phyloP scores from a whole-genome alignment of 2,797 vertebrate genomes.

The Erpetoichthys calabaricus region DNA sequence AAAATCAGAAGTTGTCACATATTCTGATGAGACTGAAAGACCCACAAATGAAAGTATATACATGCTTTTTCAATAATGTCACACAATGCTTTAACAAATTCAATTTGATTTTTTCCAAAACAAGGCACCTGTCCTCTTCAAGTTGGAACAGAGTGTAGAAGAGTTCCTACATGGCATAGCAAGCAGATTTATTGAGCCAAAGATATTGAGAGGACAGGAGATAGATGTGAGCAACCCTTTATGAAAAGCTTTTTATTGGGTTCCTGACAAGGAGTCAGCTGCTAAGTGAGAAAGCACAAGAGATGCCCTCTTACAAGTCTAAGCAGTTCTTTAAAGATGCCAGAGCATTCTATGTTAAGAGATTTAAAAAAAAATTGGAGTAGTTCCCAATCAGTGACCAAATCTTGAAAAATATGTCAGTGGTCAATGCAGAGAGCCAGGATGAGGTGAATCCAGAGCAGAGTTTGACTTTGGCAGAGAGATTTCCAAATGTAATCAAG shows the following conservation, averaged over 20 bases:
- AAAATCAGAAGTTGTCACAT: slow-evolving; percentile 16
- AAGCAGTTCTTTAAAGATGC: slow-evolving; percentile 16
- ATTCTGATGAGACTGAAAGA: slow-evolving; percentile 19
- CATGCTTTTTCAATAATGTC: slow-evolving; percentile 16
- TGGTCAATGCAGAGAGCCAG: too few species aligned
- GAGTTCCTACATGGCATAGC: slow-evolving; percentile 18
- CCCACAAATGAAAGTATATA: slow-evolving; percentile 15
- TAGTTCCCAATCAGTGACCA: slow-evolving; percentile 17
- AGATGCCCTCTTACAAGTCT: slow-evolving; percentile 3
- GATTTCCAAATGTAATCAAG: too few species aligned
- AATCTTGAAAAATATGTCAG: background rate
- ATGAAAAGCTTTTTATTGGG: slow-evolving; percentile 10
- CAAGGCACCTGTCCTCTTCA: slow-evolving; percentile 13
- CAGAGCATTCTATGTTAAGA: slow-evolving; percentile 14
- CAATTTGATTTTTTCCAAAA: slow-evolving; percentile 15
- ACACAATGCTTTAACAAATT: slow-evolving; percentile 17
- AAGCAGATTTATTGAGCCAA: slow-evolving; percentile 13
- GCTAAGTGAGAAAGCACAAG: slow-evolving; percentile 1
- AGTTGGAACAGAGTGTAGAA: slow-evolving; percentile 10
- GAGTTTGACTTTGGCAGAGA: too few species aligned
- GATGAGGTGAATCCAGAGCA: too few species aligned
- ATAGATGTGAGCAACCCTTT: slow-evolving; percentile 14
- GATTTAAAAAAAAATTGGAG: slow-evolving; percentile 14
- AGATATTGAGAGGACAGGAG: slow-evolving; percentile 9
- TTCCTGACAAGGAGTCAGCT: slow-evolving; percentile 9